Base-by-base conservation (phyloP, 37 sponge, comb jelly and placozoan species). In the Ianthella basta region DNA sequence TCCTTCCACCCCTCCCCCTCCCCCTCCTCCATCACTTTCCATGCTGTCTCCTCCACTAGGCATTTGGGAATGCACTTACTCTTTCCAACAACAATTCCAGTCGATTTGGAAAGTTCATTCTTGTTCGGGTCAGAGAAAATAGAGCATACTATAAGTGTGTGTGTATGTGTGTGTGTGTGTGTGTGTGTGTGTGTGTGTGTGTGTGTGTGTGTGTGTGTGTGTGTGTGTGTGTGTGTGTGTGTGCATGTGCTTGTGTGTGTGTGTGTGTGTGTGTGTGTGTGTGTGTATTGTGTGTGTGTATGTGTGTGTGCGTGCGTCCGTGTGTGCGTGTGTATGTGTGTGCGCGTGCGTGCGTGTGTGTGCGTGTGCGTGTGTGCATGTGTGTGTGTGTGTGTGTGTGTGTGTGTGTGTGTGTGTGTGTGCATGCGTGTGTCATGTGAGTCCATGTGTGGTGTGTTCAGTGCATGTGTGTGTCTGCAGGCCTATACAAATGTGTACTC, bases 51-150 rank as follows among this genome's bases (percentile, higher is more conserved):
- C 2, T 34, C 2, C 15, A 36, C 36, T 84, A 97, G 92, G 97
- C 97, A 4, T 97, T 97, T 90, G 97, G 97, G 3, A 97, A 97
- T 90, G 97, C 97, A 21, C 89, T 72, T 73, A 98, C 98, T 0
- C 66, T 98, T 0, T 87, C 94, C 44, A 98, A 98, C 83, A 90
- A 98, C 82, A 98, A 98, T 82, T 95, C 95, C 86, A 96, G 96
- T 79, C 79, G 98, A 36, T 98, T 98, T 88, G 98, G 98, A 6
- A 93, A 96, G 85, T 98, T 94, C 82, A 93, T 98, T 24, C 86
- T 78, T 15, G 89, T 98, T 55, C 75, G 88, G 77, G 95, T 96
- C 90, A 85, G 83, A 53, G 94, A 98, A 87, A 93, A 94, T 87
- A 96, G 98, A 55, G 92, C 80, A 37, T 87, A 57, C 55, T 25